These are phyloP conservation scores for Meghimatium bilineatum DNA, from an alignment of 2,888 invertebrate genomes.

Conservation along the genomic window DNA sequence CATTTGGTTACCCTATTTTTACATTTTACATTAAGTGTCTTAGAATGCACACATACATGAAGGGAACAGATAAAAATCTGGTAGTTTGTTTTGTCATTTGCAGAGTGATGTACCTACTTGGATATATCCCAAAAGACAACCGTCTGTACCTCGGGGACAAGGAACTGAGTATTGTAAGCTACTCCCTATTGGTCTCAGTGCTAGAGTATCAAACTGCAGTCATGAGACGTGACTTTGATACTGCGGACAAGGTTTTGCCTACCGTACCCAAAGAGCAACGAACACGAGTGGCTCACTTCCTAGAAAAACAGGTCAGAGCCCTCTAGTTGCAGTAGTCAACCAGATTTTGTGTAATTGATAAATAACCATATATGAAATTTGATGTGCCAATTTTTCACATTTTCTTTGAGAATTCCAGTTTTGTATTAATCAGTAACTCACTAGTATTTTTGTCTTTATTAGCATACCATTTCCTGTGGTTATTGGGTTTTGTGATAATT, in stretches of 20 bases:
- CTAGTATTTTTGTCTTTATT: no score
- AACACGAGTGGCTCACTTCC: constrained; percentile 97
- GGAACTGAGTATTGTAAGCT: constrained; percentile 91
- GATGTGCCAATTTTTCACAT: no score
- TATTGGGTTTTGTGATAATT: no score
- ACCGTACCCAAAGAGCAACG: constrained; percentile 97
- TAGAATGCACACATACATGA: no score
- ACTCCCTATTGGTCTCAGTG: constrained; percentile 89
- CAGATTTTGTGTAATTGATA: no score
- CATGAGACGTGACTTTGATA: constrained; percentile 97
- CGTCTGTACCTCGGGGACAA: constrained; percentile 97
- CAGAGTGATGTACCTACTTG: constrained; percentile 95
- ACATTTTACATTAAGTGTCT: no score
- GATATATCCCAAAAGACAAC: constrained; percentile 97
- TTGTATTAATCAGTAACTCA: no score
- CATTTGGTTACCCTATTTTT: no score
- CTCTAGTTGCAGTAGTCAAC: neutral
- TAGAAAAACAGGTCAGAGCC: constrained; percentile 91
- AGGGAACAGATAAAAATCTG: no score
- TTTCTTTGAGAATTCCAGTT: no score
- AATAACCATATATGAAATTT: no score
- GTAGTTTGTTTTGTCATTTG: constrained; percentile 41
- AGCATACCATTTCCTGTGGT: no score
- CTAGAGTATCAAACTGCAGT: constrained; percentile 99
- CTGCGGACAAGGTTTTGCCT: constrained; percentile 92